These are phyloP conservation scores for Sterna hirundo DNA, from an alignment of 2,113 vertebrate genomes.

Conservation along the genomic window DNA sequence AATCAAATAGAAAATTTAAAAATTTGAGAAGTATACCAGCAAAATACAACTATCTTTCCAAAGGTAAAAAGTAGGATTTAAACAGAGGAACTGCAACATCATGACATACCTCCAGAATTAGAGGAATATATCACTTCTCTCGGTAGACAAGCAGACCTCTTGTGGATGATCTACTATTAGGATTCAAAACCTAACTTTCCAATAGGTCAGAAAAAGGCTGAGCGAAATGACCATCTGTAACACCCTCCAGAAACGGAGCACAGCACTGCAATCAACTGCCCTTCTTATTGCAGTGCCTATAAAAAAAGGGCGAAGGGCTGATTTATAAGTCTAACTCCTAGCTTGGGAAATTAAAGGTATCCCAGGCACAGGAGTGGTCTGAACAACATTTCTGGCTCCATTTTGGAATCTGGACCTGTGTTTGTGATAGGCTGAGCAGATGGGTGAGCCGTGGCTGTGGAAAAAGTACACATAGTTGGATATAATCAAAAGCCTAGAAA, in stretches of 20 bases:
- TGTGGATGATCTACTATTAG: background rate
- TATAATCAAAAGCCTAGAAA: background rate
- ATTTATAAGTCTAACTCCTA: background rate
- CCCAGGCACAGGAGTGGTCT: background rate
- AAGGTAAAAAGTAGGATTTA: background rate
- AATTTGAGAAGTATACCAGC: background rate
- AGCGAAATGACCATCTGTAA: background rate
- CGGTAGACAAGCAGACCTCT: background rate
- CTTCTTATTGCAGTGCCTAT: background rate
- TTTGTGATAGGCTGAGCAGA: background rate
- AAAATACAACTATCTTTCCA: background rate
- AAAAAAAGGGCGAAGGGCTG: background rate
- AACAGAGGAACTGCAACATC: background rate
- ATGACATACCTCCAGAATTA: background rate
- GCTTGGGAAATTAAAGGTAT: background rate
- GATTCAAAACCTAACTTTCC: background rate
- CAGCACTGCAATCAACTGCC: background rate
- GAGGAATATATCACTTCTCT: background rate
- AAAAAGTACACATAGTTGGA: background rate
- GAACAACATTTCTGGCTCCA: background rate
- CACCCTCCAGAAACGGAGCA: accelerated
- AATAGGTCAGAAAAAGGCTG: background rate
- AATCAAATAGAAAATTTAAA: background rate
- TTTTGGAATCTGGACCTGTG: background rate
- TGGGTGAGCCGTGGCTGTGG: background rate